These are phyloP conservation scores for Tiliacea citrago DNA, from an alignment of 2,888 invertebrate genomes.

Conservation along the genomic window DNA sequence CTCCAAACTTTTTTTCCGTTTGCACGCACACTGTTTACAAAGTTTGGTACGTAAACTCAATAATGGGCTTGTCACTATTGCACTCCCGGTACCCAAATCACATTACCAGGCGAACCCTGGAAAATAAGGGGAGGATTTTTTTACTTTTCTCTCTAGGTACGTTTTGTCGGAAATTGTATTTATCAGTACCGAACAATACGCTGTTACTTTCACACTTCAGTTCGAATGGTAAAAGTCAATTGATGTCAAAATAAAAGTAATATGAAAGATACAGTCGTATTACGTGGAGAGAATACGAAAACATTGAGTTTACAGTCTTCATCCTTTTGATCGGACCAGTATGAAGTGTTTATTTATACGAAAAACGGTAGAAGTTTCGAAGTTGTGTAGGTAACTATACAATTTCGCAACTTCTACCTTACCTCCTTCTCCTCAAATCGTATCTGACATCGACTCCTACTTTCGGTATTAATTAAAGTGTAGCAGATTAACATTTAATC, in stretches of 20 bases:
- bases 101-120: conserved; percentile 55
- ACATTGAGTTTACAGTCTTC: conserved; percentile 19
- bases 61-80: conserved; percentile 59
- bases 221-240: conserved; percentile 46
- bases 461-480: conserved; percentile 50
- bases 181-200: conserved; percentile 44
- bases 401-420: conserved; percentile 17
- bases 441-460: conserved; percentile 25
- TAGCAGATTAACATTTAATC: conserved; percentile 56
- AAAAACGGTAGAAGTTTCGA: background rate
- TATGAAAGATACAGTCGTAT: conserved; percentile 22
- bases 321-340: conserved; percentile 22
- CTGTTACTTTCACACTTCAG: conserved; percentile 30
- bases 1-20: conserved; percentile 37
- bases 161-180: conserved; percentile 49
- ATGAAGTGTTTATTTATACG: conserved; percentile 28
- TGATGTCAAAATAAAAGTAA: conserved; percentile 36
- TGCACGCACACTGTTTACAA: conserved; percentile 56
- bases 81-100: conserved; percentile 62
- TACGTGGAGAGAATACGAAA: conserved; percentile 29
- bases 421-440: conserved; percentile 4
- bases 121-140: conserved; percentile 42
- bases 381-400: background rate
- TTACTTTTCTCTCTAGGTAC: conserved; percentile 21
- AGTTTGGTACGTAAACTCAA: conserved; percentile 58